Conservation (phyloP, 1,140 invertebrate species). For the Caenorhabditis inopinata region DNA sequence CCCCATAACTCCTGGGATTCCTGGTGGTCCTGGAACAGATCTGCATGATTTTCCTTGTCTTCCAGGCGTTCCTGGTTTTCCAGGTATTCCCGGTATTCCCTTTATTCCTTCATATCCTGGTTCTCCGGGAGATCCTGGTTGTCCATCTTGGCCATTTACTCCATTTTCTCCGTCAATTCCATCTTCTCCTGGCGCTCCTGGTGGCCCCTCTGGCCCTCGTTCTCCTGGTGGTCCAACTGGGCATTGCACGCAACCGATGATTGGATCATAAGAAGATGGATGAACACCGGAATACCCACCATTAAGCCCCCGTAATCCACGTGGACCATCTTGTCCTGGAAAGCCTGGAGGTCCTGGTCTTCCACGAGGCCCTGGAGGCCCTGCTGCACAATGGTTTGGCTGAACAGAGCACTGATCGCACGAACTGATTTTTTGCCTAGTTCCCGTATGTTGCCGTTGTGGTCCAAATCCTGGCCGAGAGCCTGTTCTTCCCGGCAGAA, state of each 20-base stretch:
- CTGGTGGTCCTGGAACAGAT: neutral
- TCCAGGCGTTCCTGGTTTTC: conserved; percentile 7
- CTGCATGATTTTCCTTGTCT: conserved; percentile 16
- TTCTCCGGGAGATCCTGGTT: conserved; percentile 1
- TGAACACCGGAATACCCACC: conserved; percentile 7
- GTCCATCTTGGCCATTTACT: conserved; percentile 26
- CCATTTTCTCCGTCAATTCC: conserved; percentile 23
- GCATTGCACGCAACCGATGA: neutral
- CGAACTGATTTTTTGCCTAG: neutral
- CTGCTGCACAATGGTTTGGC: conserved; percentile 6
- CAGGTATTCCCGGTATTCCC: neutral
- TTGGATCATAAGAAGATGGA: neutral
- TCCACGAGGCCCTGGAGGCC: conserved; percentile 18
- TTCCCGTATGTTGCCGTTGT: neutral
- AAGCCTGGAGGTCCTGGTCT: conserved; percentile 17
- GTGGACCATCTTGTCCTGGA: conserved; percentile 9
- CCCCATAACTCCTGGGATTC: conserved; percentile 17
- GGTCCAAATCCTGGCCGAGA: neutral
- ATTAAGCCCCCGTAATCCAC: neutral
- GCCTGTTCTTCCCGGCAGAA: neutral
- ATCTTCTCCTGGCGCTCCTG: conserved; percentile 27
- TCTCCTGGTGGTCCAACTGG: neutral
- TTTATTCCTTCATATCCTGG: conserved; percentile 12
- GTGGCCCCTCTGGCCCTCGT: neutral
- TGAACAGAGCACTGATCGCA: conserved; percentile 27